A percentile compares a stretch with the other conserved stretches of the same genome.
Conservation (phyloP, 2,113 vertebrate species). For the Etheostoma spectabile region DNA sequence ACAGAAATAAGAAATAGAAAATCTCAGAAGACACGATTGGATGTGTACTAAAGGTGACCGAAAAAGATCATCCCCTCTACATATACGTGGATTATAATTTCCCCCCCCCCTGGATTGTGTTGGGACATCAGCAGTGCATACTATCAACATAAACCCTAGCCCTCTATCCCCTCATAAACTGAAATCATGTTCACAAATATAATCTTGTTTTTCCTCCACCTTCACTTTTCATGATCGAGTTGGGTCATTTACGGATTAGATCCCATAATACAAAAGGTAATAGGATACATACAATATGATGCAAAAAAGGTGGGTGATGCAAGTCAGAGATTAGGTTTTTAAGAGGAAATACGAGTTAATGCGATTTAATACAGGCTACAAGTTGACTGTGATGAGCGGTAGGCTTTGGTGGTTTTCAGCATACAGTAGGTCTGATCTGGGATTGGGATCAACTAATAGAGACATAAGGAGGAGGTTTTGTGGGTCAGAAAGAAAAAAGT, state of each 20-base stretch:
- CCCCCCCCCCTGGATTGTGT: constrained; percentile 20
- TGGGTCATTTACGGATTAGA: constrained; percentile 29
- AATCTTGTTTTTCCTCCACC: constrained; percentile 25
- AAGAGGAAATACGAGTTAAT: constrained; percentile 31
- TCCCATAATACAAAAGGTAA: constrained; percentile 30
- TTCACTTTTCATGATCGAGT: neutral
- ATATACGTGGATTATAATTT: constrained; percentile 1
- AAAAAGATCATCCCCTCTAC: neutral
- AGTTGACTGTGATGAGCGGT: neutral
- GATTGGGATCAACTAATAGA: constrained; percentile 48
- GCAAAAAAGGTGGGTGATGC: neutral
- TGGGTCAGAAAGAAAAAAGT: constrained; percentile 10
- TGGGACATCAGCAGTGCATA: constrained; percentile 38
- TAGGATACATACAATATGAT: constrained; percentile 12
- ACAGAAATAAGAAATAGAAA: neutral
- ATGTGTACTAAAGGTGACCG: neutral
- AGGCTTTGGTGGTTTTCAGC: constrained; percentile 48
- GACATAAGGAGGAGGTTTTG: constrained; percentile 13
- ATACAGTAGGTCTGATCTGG: constrained; percentile 39
- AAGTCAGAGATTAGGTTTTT: constrained; percentile 28
- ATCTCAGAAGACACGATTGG: neutral
- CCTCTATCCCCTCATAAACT: constrained; percentile 27
- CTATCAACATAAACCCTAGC: constrained; percentile 39
- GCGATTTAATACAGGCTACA: constrained; percentile 45
- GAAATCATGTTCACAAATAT: constrained; percentile 35